Evolutionary conservation across 2,888 invertebrate genomes (phyloP), one percentile per base, ranked within the genome.

Genomic region (Bhutanitis thaidina): DNA sequence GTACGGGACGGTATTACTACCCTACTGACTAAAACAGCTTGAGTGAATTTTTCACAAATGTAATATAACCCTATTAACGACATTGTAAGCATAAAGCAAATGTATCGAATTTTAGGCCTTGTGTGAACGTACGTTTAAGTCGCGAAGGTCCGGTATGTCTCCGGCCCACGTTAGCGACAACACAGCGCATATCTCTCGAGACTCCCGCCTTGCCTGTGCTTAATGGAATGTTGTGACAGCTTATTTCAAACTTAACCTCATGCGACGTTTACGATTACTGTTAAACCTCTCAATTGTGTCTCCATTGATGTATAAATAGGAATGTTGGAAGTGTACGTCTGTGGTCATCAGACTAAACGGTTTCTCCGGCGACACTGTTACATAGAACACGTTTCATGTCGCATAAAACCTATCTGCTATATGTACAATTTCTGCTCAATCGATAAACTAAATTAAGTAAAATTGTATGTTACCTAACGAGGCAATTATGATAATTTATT

Each of bases 181-280:
- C 37, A 9, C 27, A 7, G 15, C 34, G 27, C 34, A 40, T 40
- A 39, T 47, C 30, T 47, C 25, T 40, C 34, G 30, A 32, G 36
- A 35, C 27, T n/a, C 43, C 41, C 41, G 7, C 15, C 20, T n/a
- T 20, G 38, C 35, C 7, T 10, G 16, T n/a, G 14, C 10, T 10
- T 16, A 40, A 27, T 20, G 49, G 36, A 47, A 43, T 32, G 30
- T 36, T n/a, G 43, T 20, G 43, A 43, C 43, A 49, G 32, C 49
- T 43, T 29, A 49, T 43, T 46, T 43, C 25, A 49, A 43, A 49
- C 13, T 14, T 20, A 41, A 14, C 29, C 36, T 20, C 20, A 5
- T 20, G 20, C 2, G 20, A 20, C 20, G 20, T 20, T 20, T 20
- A 38, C 25, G 13, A 20, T 14, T 16, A 29, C 37, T 37, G 49